These are phyloP conservation scores for Oryzias dopingdopingensis DNA, from an alignment of 2,797 vertebrate genomes.

Conservation along the genomic window DNA sequence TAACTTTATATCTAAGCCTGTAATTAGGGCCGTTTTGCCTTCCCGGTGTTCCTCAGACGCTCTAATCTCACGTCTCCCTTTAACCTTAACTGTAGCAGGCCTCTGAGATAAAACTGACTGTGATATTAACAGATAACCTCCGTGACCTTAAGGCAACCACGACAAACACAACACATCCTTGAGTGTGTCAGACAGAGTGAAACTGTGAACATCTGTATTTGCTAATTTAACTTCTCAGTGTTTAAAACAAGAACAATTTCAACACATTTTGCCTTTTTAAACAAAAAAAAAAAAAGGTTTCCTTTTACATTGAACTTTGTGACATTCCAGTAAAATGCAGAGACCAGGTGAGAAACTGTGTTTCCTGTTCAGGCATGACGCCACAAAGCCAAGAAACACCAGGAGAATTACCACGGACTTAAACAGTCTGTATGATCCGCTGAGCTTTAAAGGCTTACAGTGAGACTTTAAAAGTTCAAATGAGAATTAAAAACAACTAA, in stretches of 20 bases:
- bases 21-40: conserved; percentile 23
- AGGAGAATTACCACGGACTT: conserved; percentile 57
- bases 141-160: neutral
- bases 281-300: neutral
- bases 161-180: neutral
- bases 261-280: neutral
- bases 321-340: conserved; percentile 66
- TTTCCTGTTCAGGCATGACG: conserved; percentile 73
- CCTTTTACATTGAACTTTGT: conserved; percentile 26
- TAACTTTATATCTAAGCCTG: conserved; percentile 24
- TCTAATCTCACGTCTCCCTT: conserved; percentile 46
- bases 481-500: no score
- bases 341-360: conserved; percentile 72
- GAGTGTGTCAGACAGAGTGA: neutral
- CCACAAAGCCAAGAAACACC: conserved; percentile 60
- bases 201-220: neutral
- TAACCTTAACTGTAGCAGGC: conserved; percentile 31
- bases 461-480: no score
- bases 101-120: conserved; percentile 29
- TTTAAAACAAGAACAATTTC: neutral
- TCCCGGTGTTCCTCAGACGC: conserved; percentile 52
- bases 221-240: neutral
- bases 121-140: conserved; percentile 24
- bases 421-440: conserved; percentile 42
- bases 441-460: conserved; percentile 4